Evolutionary conservation across 2,797 vertebrate species (phyloP), one percentile per base, ranked within the genome.

Genomic region (Antrozous pallidus): DNA sequence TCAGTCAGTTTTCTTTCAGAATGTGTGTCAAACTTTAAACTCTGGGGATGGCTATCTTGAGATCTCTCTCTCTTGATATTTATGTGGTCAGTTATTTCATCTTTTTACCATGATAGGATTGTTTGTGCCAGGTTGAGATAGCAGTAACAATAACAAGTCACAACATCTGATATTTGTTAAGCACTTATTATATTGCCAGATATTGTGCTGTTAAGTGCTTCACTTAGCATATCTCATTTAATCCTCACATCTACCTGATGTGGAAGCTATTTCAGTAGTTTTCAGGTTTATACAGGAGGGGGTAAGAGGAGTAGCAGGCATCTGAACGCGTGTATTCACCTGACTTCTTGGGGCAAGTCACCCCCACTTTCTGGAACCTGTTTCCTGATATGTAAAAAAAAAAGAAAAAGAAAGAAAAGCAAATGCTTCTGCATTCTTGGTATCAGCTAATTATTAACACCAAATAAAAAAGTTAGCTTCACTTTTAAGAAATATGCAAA

Each of bases 1-100:
- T 79, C 90, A 77, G 70, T 81, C 90, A 42, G 12, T 82, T 80
- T 92, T 81, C 70, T 63, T 93, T 95, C n/a, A 88, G 61, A 77
- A 49, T 71, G 26, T 92, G 36, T 90, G 42, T 56, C 67, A 47
- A 51, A 79, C 81, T 84, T 84, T 79, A 81, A 83, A 80, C 77
- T 95, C 78, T 74, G 58, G 42, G 36, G 89, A 67, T 17, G 47
- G 20, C 24, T 49, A 65, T 82, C 42, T 49, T 82, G 47, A 65
- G 61, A 82, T 82, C 33, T 33, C 58, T 47, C 58, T 47, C 61
- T 26, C 61, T 86, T 93, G 84, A 73, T 88, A 89, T 86, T 95
- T 93, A 45, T 85, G 51, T 31, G 18, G 36, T 67, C 80, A 85
- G 86, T 93, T 95, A 79, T 73, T 58, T 94, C 86, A 77, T 77